Evolutionary conservation across 2,113 vertebrate genomes (phyloP), one percentile per base, ranked within the genome.

Genomic region (Callorhinus ursinus): DNA sequence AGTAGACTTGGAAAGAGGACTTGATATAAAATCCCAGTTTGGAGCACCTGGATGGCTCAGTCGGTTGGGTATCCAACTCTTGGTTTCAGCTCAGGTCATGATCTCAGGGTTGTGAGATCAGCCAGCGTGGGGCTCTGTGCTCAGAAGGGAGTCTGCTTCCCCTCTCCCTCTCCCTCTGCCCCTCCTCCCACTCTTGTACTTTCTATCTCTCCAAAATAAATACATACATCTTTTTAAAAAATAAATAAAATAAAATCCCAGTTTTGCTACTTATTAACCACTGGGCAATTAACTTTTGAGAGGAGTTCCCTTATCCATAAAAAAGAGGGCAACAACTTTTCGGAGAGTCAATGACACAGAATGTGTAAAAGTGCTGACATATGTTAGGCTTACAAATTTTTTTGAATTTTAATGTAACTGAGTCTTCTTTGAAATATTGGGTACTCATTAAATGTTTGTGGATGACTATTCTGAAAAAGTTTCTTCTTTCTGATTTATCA

Each of bases 351-450:
- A 24, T 42, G 55, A 90, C 21, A 92, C 3, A 79, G 28, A 95
- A 83, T 3, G 13, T 36, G 21, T 76, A 4, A 36, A 85, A 97
- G 63, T 74, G 14, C 49, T 93, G 39, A 76, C n/a, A 90, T 19
- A 93, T 1, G 49, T 42, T 49, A 71, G 26, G 39, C 67, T 69
- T 89, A 86, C 10, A 82, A 51, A 2, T 1, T 36, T 71, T 88
- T 88, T 67, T 82, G 2, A 67, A 74, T 80, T 87, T 87, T 80
- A 95, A 95, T 51, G 39, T 59, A 88, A 84, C 11, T 28, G 7
- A n/a, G 13, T 93, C 90, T 79, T 90, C 53, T 87, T 96, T 96
- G 77, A 79, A 96, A 91, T 83, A 93, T 81, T 46, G 88, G 63
- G n/a, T 16, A 86, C 61, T 83, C 36, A 93, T 55, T 87, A 82